Base-by-base conservation (phyloP, 2,797 vertebrate species). In the Bovichtus variegatus region DNA sequence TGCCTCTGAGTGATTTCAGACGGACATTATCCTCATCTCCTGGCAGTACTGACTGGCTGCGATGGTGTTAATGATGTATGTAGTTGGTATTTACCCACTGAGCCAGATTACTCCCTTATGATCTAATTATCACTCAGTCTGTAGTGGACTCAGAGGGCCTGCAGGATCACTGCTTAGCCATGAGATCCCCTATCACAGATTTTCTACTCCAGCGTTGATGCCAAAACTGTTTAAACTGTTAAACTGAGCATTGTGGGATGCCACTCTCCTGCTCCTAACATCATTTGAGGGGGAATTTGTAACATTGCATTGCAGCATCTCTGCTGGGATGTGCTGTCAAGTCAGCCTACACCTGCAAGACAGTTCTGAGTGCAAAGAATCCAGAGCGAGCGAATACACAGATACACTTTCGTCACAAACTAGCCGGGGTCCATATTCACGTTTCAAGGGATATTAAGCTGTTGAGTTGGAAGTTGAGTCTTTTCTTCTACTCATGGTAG, bases 41-140 rank as follows among this genome's bases (percentile, higher is more conserved):
- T 80, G 59, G 69, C 78, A 76, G 68, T 10, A 53, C 80, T 79
- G 80, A 84, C 68, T 72, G 43, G 58, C 74, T 60, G 49, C 31
- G 62, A 74, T 73, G 73, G 73, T 80, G 81, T 89, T 89, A 86
- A 91, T 89, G 76, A 89, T 87, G 78, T 82, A 85, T 83, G 65
- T 76, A 63, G 71, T 62, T 91, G 74, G 77, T 91, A 83, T 92
- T 90, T 91, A 85, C 78, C 67, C 73, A 83, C 80, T 89, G 84
- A 91, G 85, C 86, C 83, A 84, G 81, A 90, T 88, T 83, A 90
- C 69, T 85, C 78, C 61, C 80, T 84, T 89, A 88, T 93, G 89
- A 91, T 93, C 86, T 87, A 88, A 87, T 92, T 90, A 87, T 90
- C 74, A 68, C 70, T 79, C 73, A 7, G 83, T 71, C 75, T 82